Evolutionary conservation across 2,888 invertebrate species (phyloP), one percentile per base, ranked within the genome.

Genomic region (Autographa gamma): DNA sequence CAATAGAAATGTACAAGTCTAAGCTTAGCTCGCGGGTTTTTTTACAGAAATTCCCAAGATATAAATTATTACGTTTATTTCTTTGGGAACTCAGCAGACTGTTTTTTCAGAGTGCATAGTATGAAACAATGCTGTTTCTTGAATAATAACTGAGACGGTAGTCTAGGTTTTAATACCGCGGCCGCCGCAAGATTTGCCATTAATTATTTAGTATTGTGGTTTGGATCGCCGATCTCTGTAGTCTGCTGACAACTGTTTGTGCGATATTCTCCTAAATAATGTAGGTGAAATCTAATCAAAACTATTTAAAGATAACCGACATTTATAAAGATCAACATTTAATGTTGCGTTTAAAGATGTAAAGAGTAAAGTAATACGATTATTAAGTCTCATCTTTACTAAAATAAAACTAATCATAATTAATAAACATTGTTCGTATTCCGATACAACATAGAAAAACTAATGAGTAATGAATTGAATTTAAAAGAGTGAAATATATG

Each of bases 131-230:
- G 76, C 48, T 65, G 63, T 80, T 71, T 48, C 59, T 68, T 60
- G 71, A 81, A 79, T 79, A 81, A 73, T 68, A 76, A 79, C 43
- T 16, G 60, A 62, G 66, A n/a, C 65, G 34, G 56, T 60, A 66
- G 79, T 68, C 74, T 74, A 66, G 63, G 66, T 38, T 41, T 69
- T 80, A 82, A 69, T 68, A 68, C 61, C 70, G 19, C 58, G 25
- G 25, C 66, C 67, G 81, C 70, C 69, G 63, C 67, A 71, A 81
- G 76, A 79, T 76, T 81, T 69, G 5, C 61, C 67, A 76, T 79
- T 74, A 74, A 81, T 83, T 81, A 83, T 81, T 69, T 76, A 81
- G 71, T 69, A 64, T 70, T 73, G 75, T 60, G 58, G 66, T 64
- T 65, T 52, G 43, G 63, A 43, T 71, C 18, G 43, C 56, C 63